Percentiles rank a stretch among this genome's conserved stretches.
These are phyloP conservation scores for Polypterus bichir DNA, from an alignment of 2,113 vertebrate genomes.

Conservation along the genomic window DNA sequence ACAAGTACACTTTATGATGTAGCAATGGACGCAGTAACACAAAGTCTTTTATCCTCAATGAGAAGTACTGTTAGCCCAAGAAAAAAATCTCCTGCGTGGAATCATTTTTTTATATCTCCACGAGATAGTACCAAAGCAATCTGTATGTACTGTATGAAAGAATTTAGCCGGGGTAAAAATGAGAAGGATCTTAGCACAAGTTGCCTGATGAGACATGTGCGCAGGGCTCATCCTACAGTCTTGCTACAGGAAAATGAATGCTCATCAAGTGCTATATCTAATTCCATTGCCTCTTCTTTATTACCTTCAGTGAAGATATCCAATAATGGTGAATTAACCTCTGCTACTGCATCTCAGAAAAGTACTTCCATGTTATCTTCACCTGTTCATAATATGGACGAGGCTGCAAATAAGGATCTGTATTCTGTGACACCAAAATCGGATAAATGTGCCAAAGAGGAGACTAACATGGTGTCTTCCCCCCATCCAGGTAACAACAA, in stretches of 20 bases:
- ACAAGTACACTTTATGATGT: slow-evolving; percentile 87
- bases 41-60: slow-evolving; percentile 78
- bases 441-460: slow-evolving; percentile 52
- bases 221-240: slow-evolving; percentile 83
- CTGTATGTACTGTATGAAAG: slow-evolving; percentile 97
- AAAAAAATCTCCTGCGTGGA: slow-evolving; percentile 96
- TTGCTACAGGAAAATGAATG: slow-evolving; percentile 62
- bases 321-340: slow-evolving; percentile 51
- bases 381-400: slow-evolving; percentile 55
- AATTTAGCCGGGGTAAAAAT: slow-evolving; percentile 91
- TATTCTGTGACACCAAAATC: slow-evolving; percentile 53
- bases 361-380: slow-evolving; percentile 62
- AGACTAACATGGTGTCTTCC: slow-evolving; percentile 39
- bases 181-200: slow-evolving; percentile 95
- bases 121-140: slow-evolving; percentile 93
- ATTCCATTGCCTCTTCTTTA: slow-evolving; percentile 46
- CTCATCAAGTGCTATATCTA: slow-evolving; percentile 32
- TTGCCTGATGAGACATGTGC: slow-evolving; percentile 90
- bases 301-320: slow-evolving; percentile 62
- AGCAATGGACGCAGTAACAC: slow-evolving; percentile 93
- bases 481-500: slow-evolving; percentile 49
- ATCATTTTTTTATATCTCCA: slow-evolving; percentile 94
- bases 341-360: slow-evolving; percentile 40
- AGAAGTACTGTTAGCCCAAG: slow-evolving; percentile 68
- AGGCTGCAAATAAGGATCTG: slow-evolving; percentile 65